phyloP scores from a whole-genome alignment of 2,797 vertebrate genomes.

The Falco naumanni region DNA sequence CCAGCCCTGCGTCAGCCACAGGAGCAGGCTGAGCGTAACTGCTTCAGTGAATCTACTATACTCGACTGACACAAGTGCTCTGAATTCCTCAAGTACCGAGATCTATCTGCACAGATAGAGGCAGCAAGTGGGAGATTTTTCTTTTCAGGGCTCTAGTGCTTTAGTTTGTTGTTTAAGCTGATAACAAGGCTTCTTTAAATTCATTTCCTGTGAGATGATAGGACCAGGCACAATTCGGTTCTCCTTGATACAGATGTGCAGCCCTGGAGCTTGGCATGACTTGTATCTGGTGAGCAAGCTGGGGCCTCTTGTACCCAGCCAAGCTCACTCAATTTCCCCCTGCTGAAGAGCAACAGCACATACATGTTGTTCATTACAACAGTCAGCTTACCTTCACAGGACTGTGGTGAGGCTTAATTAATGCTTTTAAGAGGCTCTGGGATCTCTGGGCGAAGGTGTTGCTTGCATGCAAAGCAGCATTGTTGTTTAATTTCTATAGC shows the following conservation, averaged over 20 bases:
- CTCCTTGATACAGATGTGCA: neutral
- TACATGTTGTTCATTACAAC: neutral
- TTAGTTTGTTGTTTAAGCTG: neutral
- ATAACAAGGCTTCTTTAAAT: neutral
- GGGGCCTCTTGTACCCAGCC: neutral
- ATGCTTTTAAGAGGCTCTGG: conserved; percentile 25
- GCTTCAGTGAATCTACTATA: neutral
- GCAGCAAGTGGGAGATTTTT: neutral
- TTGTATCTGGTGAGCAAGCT: accelerated
- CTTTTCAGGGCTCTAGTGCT: neutral
- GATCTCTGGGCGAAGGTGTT: neutral
- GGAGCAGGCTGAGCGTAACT: neutral
- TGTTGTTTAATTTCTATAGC: conserved; percentile 12
- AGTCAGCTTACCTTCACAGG: conserved; percentile 28
- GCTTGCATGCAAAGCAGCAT: conserved; percentile 7
- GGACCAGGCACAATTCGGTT: neutral
- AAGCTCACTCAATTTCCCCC: neutral
- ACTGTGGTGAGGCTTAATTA: conserved; percentile 22
- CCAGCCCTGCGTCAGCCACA: neutral
- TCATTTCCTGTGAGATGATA: neutral
- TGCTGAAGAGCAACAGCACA: neutral
- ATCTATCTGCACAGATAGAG: neutral
- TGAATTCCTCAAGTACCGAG: neutral
- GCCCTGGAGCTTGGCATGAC: neutral
- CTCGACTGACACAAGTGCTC: neutral